These are phyloP conservation scores for Cacatua alba DNA, from an alignment of 2,113 vertebrate genomes.

Conservation along the genomic window DNA sequence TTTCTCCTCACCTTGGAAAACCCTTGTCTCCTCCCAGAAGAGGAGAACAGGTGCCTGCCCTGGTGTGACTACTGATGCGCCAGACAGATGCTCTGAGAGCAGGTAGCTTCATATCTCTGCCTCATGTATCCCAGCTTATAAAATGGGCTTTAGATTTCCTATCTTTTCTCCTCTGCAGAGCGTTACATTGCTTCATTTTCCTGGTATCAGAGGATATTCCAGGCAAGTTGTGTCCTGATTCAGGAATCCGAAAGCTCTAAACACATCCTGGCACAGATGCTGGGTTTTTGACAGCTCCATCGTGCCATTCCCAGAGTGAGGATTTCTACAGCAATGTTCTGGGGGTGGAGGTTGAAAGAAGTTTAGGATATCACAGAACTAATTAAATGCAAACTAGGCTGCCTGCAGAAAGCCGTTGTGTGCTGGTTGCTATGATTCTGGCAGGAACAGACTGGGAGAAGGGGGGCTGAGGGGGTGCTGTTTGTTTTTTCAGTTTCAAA, in stretches of 20 bases:
- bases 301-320: conserved; percentile 50
- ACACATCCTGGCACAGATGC: conserved; percentile 33
- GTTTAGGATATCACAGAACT: conserved; percentile 70
- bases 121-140: background rate
- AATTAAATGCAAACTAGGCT: conserved; percentile 73
- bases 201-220: background rate
- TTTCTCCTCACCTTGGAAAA: background rate
- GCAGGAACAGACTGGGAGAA: conserved; percentile 45
- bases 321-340: conserved; percentile 49
- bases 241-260: conserved; percentile 19
- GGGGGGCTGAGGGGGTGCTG: conserved; percentile 13
- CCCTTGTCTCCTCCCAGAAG: background rate
- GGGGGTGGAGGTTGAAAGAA: conserved; percentile 58
- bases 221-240: background rate
- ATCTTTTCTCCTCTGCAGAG: background rate
- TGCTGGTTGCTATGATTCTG: conserved; percentile 66
- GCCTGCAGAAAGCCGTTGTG: conserved; percentile 61
- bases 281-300: conserved; percentile 51
- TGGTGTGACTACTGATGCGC: background rate
- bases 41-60: background rate
- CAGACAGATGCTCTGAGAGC: background rate
- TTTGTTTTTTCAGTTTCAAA: conserved; percentile 62
- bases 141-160: background rate
- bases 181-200: background rate
- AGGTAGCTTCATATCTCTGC: background rate